Evolutionary conservation across 2,113 vertebrate genomes (phyloP).

Genomic region (Odocoileus virginianus): DNA sequence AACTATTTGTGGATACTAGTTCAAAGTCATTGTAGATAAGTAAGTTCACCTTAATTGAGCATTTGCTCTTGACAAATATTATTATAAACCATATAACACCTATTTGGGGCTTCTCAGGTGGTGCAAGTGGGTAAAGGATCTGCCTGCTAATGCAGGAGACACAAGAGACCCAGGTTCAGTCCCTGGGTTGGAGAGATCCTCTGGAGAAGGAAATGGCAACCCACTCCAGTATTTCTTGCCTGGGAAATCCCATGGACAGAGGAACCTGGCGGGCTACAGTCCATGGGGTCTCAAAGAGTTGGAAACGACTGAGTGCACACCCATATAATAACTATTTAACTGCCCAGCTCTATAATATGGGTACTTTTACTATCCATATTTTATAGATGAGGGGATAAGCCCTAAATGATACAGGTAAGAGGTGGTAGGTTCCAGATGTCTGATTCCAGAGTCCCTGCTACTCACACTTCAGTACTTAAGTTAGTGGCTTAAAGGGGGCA

Average conservation of each 20-base stretch:
- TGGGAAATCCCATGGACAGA: not conserved
- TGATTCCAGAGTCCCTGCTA: not conserved
- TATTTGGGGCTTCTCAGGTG: not conserved
- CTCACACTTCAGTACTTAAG: not conserved
- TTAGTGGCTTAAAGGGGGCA: not conserved
- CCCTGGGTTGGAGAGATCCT: not conserved
- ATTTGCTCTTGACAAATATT: not conserved
- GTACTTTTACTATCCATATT: not conserved
- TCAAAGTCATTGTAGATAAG: not conserved
- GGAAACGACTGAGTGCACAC: not conserved
- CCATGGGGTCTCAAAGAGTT: not conserved
- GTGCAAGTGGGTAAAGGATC: not conserved
- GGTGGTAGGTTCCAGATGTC: not conserved
- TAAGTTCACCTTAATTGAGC: not conserved
- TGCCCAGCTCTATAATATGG: not conserved
- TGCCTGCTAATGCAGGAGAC: not conserved
- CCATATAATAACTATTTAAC: not conserved
- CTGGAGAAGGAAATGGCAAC: not conserved
- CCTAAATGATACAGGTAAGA: not conserved
- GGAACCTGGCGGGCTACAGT: not conserved
- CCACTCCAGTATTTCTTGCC: not conserved
- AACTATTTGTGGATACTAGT: not conserved
- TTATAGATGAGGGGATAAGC: not conserved
- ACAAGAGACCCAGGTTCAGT: not conserved
- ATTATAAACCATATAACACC: not conserved